A percentile compares a stretch with the other conserved stretches of the same genome.
Evolutionary conservation across 2,888 invertebrate species (phyloP).

Genomic region (Sussaba pulchella): DNA sequence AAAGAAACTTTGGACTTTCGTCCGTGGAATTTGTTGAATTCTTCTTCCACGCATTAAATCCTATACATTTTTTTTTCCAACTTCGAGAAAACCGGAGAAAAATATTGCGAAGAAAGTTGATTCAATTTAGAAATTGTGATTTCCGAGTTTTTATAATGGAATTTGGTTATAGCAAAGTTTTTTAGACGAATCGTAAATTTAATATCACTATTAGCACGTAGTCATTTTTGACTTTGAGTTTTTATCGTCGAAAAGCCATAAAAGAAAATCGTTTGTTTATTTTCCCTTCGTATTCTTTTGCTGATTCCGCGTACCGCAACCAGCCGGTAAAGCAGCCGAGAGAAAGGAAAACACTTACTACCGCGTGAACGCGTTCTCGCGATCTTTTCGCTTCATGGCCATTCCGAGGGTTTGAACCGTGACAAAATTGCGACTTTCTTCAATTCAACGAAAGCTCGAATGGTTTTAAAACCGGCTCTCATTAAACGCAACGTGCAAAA

Average conservation of each 20-base stretch:
- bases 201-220: too few relatives aligned
- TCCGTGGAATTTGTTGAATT: too few relatives aligned
- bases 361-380: slow-evolving; percentile 16
- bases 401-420: slow-evolving; percentile 1
- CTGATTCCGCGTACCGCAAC: not conserved
- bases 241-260: not conserved
- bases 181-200: not conserved
- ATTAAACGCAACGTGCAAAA: slow-evolving; percentile 7
- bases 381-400: slow-evolving; percentile 34
- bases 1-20: too few relatives aligned
- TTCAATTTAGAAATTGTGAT: not conserved
- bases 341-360: slow-evolving; percentile 25
- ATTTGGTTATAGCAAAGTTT: not conserved
- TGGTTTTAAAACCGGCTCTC: slow-evolving; percentile 22
- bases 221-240: not conserved
- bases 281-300: not conserved
- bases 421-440: slow-evolving; percentile 21
- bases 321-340: not conserved
- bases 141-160: not conserved
- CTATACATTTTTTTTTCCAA: not conserved
- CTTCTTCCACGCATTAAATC: not conserved
- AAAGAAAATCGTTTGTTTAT: too few relatives aligned
- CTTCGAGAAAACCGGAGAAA: not conserved
- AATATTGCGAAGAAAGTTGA: not conserved
- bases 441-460: slow-evolving; percentile 25